phyloP scores from a whole-genome alignment of 2,888 invertebrate genomes.

The Syritta pipiens region DNA sequence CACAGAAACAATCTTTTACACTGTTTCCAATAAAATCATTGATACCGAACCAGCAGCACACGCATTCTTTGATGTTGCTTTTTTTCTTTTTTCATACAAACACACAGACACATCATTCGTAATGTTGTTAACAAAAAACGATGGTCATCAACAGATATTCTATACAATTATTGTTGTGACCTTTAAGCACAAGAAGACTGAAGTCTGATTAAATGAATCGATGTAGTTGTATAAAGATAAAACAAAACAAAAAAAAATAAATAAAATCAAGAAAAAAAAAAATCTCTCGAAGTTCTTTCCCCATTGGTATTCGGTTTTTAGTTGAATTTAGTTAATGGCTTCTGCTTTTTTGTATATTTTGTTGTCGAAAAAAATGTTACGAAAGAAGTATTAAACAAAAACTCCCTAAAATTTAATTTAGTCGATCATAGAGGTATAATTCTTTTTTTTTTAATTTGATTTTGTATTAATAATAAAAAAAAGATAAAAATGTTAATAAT shows the following conservation, averaged over 20 bases:
- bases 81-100: conserved; percentile 22
- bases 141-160: conserved; percentile 37
- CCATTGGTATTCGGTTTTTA: not conserved
- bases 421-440: conserved; percentile 29
- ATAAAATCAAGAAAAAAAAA: not conserved
- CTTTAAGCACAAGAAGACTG: conserved; percentile 39
- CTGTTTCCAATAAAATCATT: conserved; percentile 13
- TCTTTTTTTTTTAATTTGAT: conserved; percentile 11
- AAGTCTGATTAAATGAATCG: conserved; percentile 54
- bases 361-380: too few species aligned
- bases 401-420: conserved; percentile 24
- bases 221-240: conserved; percentile 22
- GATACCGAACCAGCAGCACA: conserved; percentile 17
- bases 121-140: not conserved
- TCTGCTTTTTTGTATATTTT: not conserved
- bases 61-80: conserved; percentile 42
- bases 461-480: conserved; percentile 41
- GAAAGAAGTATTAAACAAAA: conserved; percentile 50
- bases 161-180: conserved; percentile 42
- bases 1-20: conserved; percentile 67
- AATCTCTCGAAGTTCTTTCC: not conserved
- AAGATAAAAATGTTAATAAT: conserved; percentile 51
- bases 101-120: conserved; percentile 16
- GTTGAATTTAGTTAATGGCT: too few species aligned
- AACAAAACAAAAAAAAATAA: not conserved